Evolutionary conservation across 2,113 vertebrate species (phyloP).

Genomic region (Nymphicus hollandicus): DNA sequence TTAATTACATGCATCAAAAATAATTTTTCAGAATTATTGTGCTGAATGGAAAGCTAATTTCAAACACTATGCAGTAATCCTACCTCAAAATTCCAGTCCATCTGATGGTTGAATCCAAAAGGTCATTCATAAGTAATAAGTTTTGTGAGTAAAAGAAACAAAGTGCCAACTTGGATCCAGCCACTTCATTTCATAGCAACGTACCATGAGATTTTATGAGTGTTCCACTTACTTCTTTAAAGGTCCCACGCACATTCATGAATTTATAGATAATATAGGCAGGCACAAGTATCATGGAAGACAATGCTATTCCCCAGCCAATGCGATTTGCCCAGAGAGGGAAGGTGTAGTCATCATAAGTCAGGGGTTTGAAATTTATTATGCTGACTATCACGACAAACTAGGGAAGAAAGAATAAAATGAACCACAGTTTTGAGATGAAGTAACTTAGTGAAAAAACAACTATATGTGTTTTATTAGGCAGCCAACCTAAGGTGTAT

Average conservation of each 20-base stretch:
- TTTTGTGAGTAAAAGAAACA: constrained; percentile 27
- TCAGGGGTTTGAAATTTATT: constrained; percentile 85
- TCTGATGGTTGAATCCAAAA: constrained; percentile 25
- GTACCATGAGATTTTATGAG: constrained; percentile 43
- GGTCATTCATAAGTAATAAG: constrained; percentile 24
- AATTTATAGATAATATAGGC: constrained; percentile 91
- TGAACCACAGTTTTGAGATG: neutral
- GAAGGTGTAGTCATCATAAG: constrained; percentile 90
- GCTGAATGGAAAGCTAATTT: neutral
- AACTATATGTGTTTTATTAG: neutral
- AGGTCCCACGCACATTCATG: constrained; percentile 80
- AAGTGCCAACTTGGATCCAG: constrained; percentile 24
- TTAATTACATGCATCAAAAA: neutral
- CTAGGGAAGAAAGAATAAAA: constrained; percentile 64
- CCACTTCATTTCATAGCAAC: constrained; percentile 30
- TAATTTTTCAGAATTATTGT: neutral
- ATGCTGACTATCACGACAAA: constrained; percentile 95
- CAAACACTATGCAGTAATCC: neutral
- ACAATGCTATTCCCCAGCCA: constrained; percentile 91
- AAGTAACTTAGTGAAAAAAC: neutral
- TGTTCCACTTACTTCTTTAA: constrained; percentile 84
- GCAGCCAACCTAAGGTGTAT: neutral
- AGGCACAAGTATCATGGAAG: constrained; percentile 93
- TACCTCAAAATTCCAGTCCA: neutral
- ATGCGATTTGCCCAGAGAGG: constrained; percentile 88